Conservation (phyloP, 1,140 invertebrate species). For the Bombus breviceps region DNA sequence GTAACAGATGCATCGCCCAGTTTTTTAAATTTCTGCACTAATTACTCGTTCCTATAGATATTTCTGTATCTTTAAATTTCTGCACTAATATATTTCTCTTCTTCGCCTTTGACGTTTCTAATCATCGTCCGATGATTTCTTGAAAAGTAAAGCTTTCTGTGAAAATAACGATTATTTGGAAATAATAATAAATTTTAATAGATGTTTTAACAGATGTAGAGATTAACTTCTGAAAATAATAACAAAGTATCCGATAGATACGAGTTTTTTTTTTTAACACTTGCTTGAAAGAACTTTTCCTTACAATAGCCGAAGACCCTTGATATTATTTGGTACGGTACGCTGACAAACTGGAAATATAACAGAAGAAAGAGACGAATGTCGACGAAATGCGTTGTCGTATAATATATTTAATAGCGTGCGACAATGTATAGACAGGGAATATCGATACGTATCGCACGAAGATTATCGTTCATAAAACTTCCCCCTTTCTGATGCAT, state of each 20-base stretch:
- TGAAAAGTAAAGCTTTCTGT: no score
- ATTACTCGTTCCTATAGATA: no score
- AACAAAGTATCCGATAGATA: not conserved
- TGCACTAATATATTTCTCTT: no score
- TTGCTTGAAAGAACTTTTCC: not conserved
- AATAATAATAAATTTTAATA: no score
- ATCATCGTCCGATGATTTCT: not conserved
- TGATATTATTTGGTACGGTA: not conserved
- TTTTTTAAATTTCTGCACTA: not conserved
- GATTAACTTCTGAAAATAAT: not conserved
- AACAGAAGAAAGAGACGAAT: not conserved
- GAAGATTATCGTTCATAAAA: not conserved
- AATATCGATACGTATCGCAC: not conserved
- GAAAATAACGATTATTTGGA: no score
- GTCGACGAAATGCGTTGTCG: not conserved
- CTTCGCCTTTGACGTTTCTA: not conserved
- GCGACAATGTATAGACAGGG: not conserved
- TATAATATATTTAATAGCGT: not conserved
- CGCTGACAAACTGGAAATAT: not conserved
- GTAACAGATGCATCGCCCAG: slow-evolving; percentile 26
- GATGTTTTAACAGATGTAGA: not conserved
- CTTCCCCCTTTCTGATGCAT: not conserved
- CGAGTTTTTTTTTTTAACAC: not conserved
- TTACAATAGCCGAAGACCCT: not conserved
- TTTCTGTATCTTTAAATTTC: no score